Evolutionary conservation across 2,113 vertebrate species (phyloP), one percentile per base, ranked within the genome.

Genomic region (Vanacampus margaritifer): DNA sequence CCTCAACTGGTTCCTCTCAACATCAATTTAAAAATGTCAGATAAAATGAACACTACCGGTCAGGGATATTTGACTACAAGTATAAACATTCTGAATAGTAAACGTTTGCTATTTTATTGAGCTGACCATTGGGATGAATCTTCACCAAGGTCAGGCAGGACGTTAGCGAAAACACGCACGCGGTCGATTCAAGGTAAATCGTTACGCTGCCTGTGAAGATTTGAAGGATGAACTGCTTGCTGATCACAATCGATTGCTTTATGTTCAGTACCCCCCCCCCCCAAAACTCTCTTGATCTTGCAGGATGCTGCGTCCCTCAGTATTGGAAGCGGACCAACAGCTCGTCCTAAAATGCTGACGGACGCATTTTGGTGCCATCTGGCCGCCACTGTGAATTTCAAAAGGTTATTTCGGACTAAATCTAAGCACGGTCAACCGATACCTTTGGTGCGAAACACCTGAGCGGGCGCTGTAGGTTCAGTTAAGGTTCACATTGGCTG

Each of bases 311-410:
- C 64, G 41, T 76, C 41, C 67, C 37, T 57, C 46, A 13, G 5
- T 54, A 66, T 36, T 83, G 69, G 74, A 83, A 57, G 41, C 72
- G 37, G 70, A 88, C 79, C 85, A 88, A 68, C 71, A 76, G 46
- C 69, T 48, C 1, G 17, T 13, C 41, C 36, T 51, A 66, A 75
- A 78, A 65, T 76, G 76, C 81, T 81, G 75, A 85, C 70, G 68
- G 65, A 73, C 53, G 45, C 51, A 41, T 80, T 84, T 73, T 32
- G 73, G n/a, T 74, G 65, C 74, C 67, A 79, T 79, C 68, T 81
- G 79, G 63, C 56, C 79, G 50, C 62, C 19, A 46, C 37, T 67
- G 64, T 50, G 59, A 69, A 75, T 67, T 39, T 48, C 48, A 37
- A 68, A 68, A 68, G 71, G 76, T 72, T 80, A 77, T 72, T 85